phyloP scores from a whole-genome alignment of 2,113 vertebrate species.

The Dasypus novemcinctus region DNA sequence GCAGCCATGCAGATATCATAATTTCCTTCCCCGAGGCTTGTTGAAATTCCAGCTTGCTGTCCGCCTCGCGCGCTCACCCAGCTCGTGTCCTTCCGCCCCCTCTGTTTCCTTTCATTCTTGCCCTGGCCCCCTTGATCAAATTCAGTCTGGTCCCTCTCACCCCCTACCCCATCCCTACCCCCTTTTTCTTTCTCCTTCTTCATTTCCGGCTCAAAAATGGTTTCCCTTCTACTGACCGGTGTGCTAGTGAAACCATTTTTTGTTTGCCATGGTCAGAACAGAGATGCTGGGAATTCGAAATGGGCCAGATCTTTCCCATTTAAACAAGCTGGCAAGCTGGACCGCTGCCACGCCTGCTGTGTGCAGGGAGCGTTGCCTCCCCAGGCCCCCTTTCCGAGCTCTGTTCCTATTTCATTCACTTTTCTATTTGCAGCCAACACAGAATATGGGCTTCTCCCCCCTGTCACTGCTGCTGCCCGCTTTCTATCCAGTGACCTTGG shows the following conservation, averaged over 20 bases:
- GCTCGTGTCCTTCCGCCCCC: neutral
- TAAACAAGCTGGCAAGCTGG: slow-evolving; percentile 69
- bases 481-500: slow-evolving; percentile 77
- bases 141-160: neutral
- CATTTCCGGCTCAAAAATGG: slow-evolving; percentile 49
- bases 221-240: slow-evolving; percentile 12
- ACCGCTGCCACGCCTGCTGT: neutral
- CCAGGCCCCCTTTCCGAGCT: slow-evolving; percentile 69
- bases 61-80: neutral
- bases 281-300: slow-evolving; percentile 60
- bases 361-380: slow-evolving; percentile 69
- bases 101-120: neutral
- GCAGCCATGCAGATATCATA: slow-evolving; percentile 53
- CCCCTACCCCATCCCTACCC: neutral
- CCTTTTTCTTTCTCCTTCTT: neutral
- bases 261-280: slow-evolving; percentile 46
- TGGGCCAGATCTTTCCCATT: slow-evolving; percentile 59
- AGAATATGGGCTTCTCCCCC: neutral
- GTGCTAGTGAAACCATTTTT: neutral
- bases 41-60: slow-evolving; percentile 28
- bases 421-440: slow-evolving; percentile 76
- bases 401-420: slow-evolving; percentile 72
- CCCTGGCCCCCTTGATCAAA: neutral
- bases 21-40: slow-evolving; percentile 17
- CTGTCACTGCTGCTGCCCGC: neutral